A percentile compares a stretch with the other conserved stretches of the same genome.
Conservation (phyloP, 2,113 vertebrate genomes). For the Phaethon lepturus region DNA sequence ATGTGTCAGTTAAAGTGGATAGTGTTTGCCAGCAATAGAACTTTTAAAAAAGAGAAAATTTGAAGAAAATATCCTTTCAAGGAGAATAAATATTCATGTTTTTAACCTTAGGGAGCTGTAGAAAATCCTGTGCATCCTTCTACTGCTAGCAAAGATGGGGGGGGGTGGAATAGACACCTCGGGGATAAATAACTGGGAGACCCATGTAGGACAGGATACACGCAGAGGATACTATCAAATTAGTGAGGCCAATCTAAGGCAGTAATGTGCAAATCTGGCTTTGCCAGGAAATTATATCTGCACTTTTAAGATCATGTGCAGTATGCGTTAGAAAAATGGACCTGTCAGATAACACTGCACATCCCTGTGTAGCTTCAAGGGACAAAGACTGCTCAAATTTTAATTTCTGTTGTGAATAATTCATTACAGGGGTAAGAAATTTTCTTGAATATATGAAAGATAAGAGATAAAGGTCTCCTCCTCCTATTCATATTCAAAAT, state of each 20-base stretch:
- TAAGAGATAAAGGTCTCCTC: constrained; percentile 1
- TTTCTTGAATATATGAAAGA: constrained; percentile 17
- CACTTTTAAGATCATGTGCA: not conserved
- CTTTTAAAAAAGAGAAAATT: not conserved
- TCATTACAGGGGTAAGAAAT: constrained; percentile 27
- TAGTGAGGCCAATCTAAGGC: not conserved
- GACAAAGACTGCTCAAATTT: constrained; percentile 28
- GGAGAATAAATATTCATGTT: not conserved
- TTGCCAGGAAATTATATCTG: not conserved
- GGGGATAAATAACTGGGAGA: not conserved
- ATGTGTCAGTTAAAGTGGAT: not conserved
- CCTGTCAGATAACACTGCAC: constrained; percentile 19
- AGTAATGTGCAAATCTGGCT: not conserved
- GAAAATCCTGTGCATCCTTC: not conserved
- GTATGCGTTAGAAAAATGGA: constrained; percentile 25
- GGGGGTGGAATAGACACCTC: not conserved
- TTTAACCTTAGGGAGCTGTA: not conserved
- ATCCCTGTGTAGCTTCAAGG: not conserved
- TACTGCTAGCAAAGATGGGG: not conserved
- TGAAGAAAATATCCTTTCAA: not conserved
- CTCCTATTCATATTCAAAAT: not conserved
- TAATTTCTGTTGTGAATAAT: constrained; percentile 43
- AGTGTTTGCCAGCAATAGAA: not conserved
- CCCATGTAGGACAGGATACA: not conserved
- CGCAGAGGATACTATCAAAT: not conserved